Conservation (phyloP, 2,113 vertebrate genomes). For the Argyrosomus japonicus region DNA sequence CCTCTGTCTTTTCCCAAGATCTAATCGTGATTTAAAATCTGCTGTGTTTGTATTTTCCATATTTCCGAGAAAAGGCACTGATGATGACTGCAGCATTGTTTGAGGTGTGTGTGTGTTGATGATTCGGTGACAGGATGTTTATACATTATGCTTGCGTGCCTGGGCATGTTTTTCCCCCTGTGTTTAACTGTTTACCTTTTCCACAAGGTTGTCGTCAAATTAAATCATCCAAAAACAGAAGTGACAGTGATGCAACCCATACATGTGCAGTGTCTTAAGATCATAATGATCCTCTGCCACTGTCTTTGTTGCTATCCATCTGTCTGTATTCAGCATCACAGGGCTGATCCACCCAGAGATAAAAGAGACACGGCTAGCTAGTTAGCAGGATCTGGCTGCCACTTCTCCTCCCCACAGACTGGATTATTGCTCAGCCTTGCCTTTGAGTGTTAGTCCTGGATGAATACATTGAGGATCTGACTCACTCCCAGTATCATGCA, state of each 20-base stretch:
- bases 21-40: slow-evolving; percentile 66
- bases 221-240: slow-evolving; percentile 9
- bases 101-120: slow-evolving; percentile 16
- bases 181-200: slow-evolving; percentile 38
- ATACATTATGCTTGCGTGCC: slow-evolving; percentile 29
- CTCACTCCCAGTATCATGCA: slow-evolving; percentile 54
- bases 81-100: slow-evolving; percentile 62
- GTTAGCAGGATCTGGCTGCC: slow-evolving; percentile 62
- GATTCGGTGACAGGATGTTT: slow-evolving; percentile 34
- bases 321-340: slow-evolving; percentile 45
- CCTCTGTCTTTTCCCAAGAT: slow-evolving; percentile 63
- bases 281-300: slow-evolving; percentile 29
- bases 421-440: slow-evolving; percentile 40
- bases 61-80: slow-evolving; percentile 49
- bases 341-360: slow-evolving; percentile 63
- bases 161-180: slow-evolving; percentile 33
- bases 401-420: slow-evolving; percentile 57
- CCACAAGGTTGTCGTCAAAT: slow-evolving; percentile 29
- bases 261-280: slow-evolving; percentile 11
- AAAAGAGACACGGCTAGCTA: slow-evolving; percentile 52
- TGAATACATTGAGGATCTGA: slow-evolving; percentile 60
- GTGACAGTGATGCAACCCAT: slow-evolving; percentile 1
- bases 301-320: slow-evolving; percentile 35
- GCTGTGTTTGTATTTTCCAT: slow-evolving; percentile 71
- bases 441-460: slow-evolving; percentile 56